Evolutionary conservation across 2,113 vertebrate genomes (phyloP), one percentile per base, ranked within the genome.

Genomic region (Balaeniceps rex): DNA sequence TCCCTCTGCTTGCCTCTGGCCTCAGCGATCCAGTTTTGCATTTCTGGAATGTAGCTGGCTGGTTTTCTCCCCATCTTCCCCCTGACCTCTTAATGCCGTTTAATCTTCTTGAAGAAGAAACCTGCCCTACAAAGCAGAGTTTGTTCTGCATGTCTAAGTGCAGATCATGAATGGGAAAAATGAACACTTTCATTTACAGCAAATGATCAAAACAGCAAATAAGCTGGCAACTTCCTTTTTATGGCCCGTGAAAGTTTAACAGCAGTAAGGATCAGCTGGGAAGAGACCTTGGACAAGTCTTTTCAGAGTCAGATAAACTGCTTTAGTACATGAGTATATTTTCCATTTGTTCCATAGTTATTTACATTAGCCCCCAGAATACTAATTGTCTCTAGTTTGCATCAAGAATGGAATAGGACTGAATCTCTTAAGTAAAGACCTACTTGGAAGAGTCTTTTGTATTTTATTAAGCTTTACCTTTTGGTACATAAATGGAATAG

Each of bases 41-140:
- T 95, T 95, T 92, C 91, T 90, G 93, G 91, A 96, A 97, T 93
- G 96, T 55, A 61, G 95, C 95, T 92, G 83, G 69, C 77, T 92
- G 83, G 46, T 63, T 85, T 80, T 87, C 95, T 95, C 89, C 80
- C 64, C 89, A 86, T 91, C 96, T 95, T 88, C 52, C 90, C 85
- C 87, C 80, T 95, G 96, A 97, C 95, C 96, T 95, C 94, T 95
- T 95, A 95, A 97, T 92, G 85, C 92, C 4, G 0, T 94, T 97
- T 95, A 97, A 97, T 97, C 96, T 97, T 79, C 95, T 83, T 90
- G 87, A 83, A 90, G 94, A 94, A 90, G 71, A 86, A 88, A 51
- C 72, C 78, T 92, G 86, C 84, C 68, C 75, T 64, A 17, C 80
- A 63, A 76, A 94, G 77, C 54, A 63, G 64, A 75, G 65, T 2